Base-by-base conservation (phyloP, 2,888 invertebrate species). In the Dynastes grantii region DNA sequence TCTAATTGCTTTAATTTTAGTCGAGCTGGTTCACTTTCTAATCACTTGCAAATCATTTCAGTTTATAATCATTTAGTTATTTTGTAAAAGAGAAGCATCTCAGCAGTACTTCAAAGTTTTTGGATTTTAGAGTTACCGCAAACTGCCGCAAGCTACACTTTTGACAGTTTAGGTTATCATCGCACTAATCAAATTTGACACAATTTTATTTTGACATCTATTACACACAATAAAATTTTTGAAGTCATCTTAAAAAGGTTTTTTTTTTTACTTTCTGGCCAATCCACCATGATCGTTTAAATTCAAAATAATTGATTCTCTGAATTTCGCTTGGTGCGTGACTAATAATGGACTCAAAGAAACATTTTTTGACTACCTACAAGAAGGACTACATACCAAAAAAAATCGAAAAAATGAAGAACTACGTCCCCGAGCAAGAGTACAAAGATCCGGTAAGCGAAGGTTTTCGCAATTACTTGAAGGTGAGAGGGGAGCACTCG, bases 391-490 rank as follows among this genome's bases (percentile, higher is more conserved):
- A 73, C 49, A 37, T 64, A 16, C 45, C 51, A 5, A 73, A 73
- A 27, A 51, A 61, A 37, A 32, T 51, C 22, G 27, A 37, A 71
- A 40, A 16, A 5, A 27, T n/a, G 11, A 76, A 53, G 32, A 58
- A 29, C 9, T 49, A 63, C 11, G 11, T 22, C 16, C 51, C 1
- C n/a, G 40, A 61, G 27, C 79, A 79, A 61, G 73, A 79, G 37
- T 79, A 73, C 61, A 65, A 64, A 61, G 77, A 79, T 37, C 79
- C 79, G 1, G 71, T 79, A 27, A 65, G 65, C 64, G 77, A 77
- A 67, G 55, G 77, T 32, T 79, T 79, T 40, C 49, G 75, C 0
- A 40, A 79, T 32, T 79, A 77, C 27, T 53, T 79, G 49, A 77
- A 71, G 55, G 58, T 79, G 13, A 58, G 55, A 45, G 49, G 49